Base-by-base conservation (phyloP, 1,140 invertebrate species). In the Drosophila ananassae region DNA sequence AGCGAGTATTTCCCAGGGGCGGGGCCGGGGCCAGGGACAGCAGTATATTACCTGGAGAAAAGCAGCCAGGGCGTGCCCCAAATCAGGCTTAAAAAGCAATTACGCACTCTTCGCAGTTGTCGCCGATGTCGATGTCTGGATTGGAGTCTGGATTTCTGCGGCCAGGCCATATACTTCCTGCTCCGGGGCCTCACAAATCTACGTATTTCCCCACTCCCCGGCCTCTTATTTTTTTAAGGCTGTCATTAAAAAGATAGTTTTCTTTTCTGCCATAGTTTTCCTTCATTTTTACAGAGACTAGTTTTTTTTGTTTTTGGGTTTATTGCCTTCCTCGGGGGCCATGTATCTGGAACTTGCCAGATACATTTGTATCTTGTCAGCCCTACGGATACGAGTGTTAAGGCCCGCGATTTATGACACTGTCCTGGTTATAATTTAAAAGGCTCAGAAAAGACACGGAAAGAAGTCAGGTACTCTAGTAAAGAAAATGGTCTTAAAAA, bases 41-140 rank as follows among this genome's bases (percentile, higher is more conserved):
- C 7, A 2, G 9, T 28, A 28, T 28, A 28, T 28, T 28, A 28
- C 25, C 5, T 5, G 24, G 13, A 8, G 30, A 7, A 37, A 6
- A 22, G 50, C 47, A 17, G 54, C 46, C 55, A 59, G 73, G 78
- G 78, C 78, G 78, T 80, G 73, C 28, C 78, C 59, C 41, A 44
- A 73, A 56, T 67, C 52, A 47, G 76, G 76, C 76, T 79, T 72
- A 58, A 72, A 79, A 81, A 77, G 73, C 78, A 80, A 80, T 80
- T 80, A 80, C 77, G 77, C 77, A 80, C 78, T 81, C 60, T 61
- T 77, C 66, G 60, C 54, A 59, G 77, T 81, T 81, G 78, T 80
- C 64, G 60, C 56, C 78, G 67, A 48, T 72, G 73, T 62, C 64
- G 67, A 48, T 72, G 73, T 62, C 64, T 41, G 39, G 39, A 13